Conservation (phyloP, 2,888 invertebrate genomes). For the Nemurella pictetii region DNA sequence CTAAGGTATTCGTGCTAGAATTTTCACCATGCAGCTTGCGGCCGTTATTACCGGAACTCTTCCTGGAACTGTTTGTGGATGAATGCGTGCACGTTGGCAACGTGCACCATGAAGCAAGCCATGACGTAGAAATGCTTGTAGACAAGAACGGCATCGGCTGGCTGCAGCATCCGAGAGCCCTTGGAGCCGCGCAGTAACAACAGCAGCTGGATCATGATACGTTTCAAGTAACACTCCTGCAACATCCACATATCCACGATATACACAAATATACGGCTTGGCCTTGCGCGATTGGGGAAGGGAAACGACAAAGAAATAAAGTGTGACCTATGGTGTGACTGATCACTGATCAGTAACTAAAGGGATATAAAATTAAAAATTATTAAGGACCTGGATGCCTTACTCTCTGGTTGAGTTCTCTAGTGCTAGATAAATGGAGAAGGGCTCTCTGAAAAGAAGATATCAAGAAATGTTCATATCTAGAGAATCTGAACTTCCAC, state of each 20-base stretch:
- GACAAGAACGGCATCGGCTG: not conserved
- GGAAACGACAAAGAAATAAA: not conserved
- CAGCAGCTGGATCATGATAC: conserved; percentile 8
- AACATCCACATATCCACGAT: too few species aligned
- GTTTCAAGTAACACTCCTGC: conserved; percentile 3
- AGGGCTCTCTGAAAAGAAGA: too few species aligned
- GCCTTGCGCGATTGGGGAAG: not conserved
- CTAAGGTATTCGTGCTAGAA: too few species aligned
- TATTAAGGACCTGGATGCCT: too few species aligned
- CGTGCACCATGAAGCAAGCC: not conserved
- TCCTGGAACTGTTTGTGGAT: not conserved
- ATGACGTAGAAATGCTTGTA: conserved; percentile 13
- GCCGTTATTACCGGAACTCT: not conserved
- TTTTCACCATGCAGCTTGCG: too few species aligned
- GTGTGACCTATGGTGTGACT: too few species aligned
- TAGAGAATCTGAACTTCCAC: too few species aligned
- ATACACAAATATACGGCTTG: not conserved
- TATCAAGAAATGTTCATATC: too few species aligned
- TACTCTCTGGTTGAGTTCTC: too few species aligned
- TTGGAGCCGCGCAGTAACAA: not conserved
- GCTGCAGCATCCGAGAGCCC: not conserved
- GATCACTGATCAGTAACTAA: too few species aligned
- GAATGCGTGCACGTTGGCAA: not conserved
- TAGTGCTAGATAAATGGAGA: too few species aligned
- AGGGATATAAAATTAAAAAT: too few species aligned